Conservation (phyloP, 2,888 invertebrate species). For the Allolobophora icterica region DNA sequence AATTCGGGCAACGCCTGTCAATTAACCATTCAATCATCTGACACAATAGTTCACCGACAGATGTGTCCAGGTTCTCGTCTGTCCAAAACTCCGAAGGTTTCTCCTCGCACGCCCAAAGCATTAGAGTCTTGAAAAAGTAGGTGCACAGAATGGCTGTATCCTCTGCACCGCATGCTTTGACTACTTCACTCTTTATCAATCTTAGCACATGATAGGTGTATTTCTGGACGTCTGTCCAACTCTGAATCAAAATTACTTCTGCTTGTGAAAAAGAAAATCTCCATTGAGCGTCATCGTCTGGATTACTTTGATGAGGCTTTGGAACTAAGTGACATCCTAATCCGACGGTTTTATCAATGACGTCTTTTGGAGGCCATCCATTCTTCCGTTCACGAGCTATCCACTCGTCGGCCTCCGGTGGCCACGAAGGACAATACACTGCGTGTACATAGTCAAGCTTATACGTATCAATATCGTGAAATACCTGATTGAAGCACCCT, state of each 20-base stretch:
- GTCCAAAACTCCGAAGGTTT: slow-evolving; percentile 5
- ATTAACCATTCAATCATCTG: not conserved
- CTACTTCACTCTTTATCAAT: not conserved
- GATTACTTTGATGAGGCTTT: not conserved
- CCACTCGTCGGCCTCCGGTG: not conserved
- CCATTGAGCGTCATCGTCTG: not conserved
- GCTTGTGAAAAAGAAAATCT: slow-evolving; percentile 2
- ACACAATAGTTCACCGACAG: not conserved
- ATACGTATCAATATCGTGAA: not conserved
- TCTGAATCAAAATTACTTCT: not conserved
- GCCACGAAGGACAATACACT: not conserved
- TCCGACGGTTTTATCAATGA: slow-evolving; percentile 10
- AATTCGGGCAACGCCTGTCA: not conserved
- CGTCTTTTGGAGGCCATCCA: not conserved
- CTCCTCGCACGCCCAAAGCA: not conserved
- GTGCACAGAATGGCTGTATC: not conserved
- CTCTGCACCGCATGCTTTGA: not conserved
- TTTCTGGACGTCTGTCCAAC: not conserved
- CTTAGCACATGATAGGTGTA: not conserved
- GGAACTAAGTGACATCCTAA: not conserved
- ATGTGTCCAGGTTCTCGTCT: not conserved
- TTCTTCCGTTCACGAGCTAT: not conserved
- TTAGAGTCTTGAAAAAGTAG: not conserved
- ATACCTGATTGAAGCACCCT: not conserved
- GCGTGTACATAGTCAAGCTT: not conserved